phyloP scores from a whole-genome alignment of 2,113 vertebrate species.

The Microtus pennsylvanicus region DNA sequence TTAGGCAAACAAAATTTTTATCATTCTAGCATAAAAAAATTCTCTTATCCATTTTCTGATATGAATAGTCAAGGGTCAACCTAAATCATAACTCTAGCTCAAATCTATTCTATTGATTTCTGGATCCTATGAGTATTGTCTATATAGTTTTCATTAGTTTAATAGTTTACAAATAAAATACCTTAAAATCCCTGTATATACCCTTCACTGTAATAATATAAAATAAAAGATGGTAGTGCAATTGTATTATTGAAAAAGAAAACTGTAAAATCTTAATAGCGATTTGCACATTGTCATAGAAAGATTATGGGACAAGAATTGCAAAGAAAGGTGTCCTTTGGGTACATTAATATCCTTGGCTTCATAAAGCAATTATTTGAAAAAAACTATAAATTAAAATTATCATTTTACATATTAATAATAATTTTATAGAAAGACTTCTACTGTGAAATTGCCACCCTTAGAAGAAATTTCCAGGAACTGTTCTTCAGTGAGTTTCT shows the following conservation, averaged over 20 bases:
- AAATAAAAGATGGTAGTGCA: too few relatives aligned
- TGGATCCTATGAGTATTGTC: too few relatives aligned
- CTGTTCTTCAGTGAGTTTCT: background rate
- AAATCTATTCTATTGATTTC: too few relatives aligned
- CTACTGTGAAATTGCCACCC: background rate
- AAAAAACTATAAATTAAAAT: background rate
- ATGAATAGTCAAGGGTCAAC: background rate
- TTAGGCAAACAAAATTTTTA: background rate
- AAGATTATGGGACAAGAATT: background rate
- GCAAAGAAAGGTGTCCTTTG: background rate
- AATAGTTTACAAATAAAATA: too few relatives aligned
- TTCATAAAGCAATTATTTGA: background rate
- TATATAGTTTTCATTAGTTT: too few relatives aligned
- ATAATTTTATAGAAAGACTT: background rate
- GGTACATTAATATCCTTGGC: background rate
- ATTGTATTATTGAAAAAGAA: background rate
- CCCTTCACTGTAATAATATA: too few relatives aligned
- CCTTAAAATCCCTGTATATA: too few relatives aligned
- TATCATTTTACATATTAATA: fast-evolving
- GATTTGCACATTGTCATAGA: background rate
- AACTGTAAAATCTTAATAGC: background rate
- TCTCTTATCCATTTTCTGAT: background rate
- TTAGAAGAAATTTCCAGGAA: background rate
- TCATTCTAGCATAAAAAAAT: background rate
- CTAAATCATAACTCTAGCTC: too few relatives aligned